Evolutionary conservation across 2,888 invertebrate species (phyloP).

Genomic region (Oasisia sp.): DNA sequence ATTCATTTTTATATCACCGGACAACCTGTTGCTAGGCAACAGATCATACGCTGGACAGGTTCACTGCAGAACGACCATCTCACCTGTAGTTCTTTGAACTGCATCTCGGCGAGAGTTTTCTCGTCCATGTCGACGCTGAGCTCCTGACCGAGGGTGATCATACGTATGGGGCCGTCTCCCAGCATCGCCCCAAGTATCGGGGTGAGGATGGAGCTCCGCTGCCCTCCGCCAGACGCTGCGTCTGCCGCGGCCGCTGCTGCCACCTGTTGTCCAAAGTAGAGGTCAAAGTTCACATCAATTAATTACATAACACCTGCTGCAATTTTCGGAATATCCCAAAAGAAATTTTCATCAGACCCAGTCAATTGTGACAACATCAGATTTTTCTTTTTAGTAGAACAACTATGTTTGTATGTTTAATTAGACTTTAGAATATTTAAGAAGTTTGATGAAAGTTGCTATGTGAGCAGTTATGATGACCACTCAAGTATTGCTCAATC

Average conservation of each 20-base stretch:
- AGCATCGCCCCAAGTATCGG: conserved; percentile 77
- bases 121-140: conserved; percentile 92
- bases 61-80: not conserved
- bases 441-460: too few species aligned
- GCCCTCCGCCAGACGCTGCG: conserved; percentile 38
- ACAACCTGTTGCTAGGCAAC: too few species aligned
- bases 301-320: conserved; percentile 21
- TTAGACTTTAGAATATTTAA: too few species aligned
- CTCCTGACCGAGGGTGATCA: conserved; percentile 91
- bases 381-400: too few species aligned
- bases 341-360: not conserved
- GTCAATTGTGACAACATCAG: not conserved
- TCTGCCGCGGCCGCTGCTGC: not conserved
- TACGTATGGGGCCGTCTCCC: conserved; percentile 86
- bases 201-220: conserved; percentile 50
- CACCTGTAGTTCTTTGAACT: conserved; percentile 92
- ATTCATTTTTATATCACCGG: too few species aligned
- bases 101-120: conserved; percentile 87
- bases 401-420: too few species aligned
- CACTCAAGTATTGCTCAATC: too few species aligned
- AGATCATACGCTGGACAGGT: too few species aligned
- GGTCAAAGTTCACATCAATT: not conserved
- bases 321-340: not conserved
- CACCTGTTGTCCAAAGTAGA: not conserved
- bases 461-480: too few species aligned